These are phyloP conservation scores for Drosophila sproati DNA, from an alignment of 1,140 invertebrate genomes.

Conservation along the genomic window DNA sequence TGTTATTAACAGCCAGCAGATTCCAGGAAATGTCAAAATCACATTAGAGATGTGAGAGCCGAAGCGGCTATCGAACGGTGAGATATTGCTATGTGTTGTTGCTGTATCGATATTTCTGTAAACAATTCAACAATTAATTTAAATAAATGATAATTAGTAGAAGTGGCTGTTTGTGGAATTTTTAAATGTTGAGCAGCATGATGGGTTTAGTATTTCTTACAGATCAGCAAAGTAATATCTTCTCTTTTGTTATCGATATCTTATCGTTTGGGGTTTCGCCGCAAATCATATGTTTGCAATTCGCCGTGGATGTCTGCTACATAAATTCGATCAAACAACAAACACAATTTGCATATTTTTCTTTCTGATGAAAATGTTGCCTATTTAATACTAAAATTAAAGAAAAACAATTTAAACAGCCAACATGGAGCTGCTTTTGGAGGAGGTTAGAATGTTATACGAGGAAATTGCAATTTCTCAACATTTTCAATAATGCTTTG, in stretches of 20 bases:
- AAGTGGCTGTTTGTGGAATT: neutral
- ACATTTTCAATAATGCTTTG: neutral
- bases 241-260: constrained; percentile 1
- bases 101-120: constrained; percentile 10
- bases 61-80: neutral
- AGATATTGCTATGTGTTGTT: neutral
- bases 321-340: constrained; percentile 31
- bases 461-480: neutral
- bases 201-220: neutral
- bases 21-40: constrained; percentile 9
- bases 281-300: constrained; percentile 18
- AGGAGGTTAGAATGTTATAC: constrained; percentile 17
- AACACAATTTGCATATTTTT: constrained; percentile 48
- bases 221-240: neutral
- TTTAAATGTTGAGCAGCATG: neutral
- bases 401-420: neutral
- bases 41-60: constrained; percentile 18
- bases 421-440: constrained; percentile 33
- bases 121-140: neutral
- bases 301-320: constrained; percentile 13
- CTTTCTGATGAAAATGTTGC: constrained; percentile 20
- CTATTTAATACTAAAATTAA: neutral
- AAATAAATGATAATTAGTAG: neutral
- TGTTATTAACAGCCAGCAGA: constrained; percentile 34
- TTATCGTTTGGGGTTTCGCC: constrained; percentile 1